Conservation (phyloP, 1,140 invertebrate species). For the Epicauta chinensis region DNA sequence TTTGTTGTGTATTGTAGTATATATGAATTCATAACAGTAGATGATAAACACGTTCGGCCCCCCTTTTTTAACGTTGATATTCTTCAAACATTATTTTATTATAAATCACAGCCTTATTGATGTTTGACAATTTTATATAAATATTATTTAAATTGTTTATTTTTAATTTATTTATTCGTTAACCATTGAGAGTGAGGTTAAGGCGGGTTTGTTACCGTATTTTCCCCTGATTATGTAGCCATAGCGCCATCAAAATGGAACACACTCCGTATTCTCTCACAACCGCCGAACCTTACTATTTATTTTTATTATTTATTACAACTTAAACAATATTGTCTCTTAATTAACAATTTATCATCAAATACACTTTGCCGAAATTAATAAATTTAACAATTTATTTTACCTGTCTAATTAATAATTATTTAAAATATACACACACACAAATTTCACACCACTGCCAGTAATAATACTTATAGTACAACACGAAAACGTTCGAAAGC, state of each 20-base stretch:
- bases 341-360: not conserved
- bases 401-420: not conserved
- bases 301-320: not conserved
- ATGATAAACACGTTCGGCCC: not conserved
- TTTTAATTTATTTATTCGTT: not conserved
- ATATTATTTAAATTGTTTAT: not conserved
- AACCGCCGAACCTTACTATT: conserved; percentile 7
- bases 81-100: not conserved
- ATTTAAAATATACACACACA: conserved; percentile 2
- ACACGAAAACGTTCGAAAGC: conserved; percentile 17
- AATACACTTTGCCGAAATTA: conserved; percentile 3
- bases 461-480: conserved; percentile 1
- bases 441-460: conserved; percentile 8
- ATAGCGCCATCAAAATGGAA: conserved; percentile 38
- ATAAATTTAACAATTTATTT: not conserved
- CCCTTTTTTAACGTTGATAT: not conserved
- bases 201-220: conserved; percentile 31
- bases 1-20: not conserved
- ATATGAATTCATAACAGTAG: not conserved
- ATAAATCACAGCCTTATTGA: not conserved
- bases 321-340: conserved; percentile 3
- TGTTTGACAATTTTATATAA: not conserved
- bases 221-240: conserved; percentile 36
- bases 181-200: conserved; percentile 33
- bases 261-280: conserved; percentile 14